These are phyloP conservation scores for Augochlora pura DNA, from an alignment of 1,140 invertebrate species.

Conservation along the genomic window DNA sequence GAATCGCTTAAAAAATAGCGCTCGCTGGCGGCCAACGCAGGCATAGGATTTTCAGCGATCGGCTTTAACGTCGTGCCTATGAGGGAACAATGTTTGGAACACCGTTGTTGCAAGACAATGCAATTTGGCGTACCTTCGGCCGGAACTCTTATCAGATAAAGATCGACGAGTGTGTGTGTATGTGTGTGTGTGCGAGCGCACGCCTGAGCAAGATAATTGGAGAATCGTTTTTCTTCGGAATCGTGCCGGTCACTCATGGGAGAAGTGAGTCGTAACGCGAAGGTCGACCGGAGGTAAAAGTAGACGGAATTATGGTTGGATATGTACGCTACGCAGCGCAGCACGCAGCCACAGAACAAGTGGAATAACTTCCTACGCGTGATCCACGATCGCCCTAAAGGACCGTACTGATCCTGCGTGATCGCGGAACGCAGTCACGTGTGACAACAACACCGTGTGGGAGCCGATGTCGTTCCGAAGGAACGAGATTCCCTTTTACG, in stretches of 20 bases:
- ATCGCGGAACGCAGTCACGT: slow-evolving; percentile 26
- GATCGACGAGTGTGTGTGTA: too few relatives aligned
- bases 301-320: slow-evolving; percentile 13
- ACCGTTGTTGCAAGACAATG: background rate
- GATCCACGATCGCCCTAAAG: slow-evolving; percentile 28
- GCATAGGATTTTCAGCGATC: background rate
- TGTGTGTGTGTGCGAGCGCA: too few relatives aligned
- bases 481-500: slow-evolving; percentile 27
- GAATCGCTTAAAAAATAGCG: background rate
- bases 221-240: too few relatives aligned
- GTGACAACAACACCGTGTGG: slow-evolving; percentile 20
- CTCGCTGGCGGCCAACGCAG: background rate
- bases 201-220: too few relatives aligned
- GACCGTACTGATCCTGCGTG: slow-evolving; percentile 2
- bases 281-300: slow-evolving; percentile 42
- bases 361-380: slow-evolving; percentile 50
- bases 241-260: too few relatives aligned
- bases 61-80: too few relatives aligned
- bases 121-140: background rate
- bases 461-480: background rate
- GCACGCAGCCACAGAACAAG: slow-evolving; percentile 9
- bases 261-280: too few relatives aligned
- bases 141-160: background rate
- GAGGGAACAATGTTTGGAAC: background rate
- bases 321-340: background rate